Percentiles rank a stretch among this genome's conserved stretches.
These are phyloP conservation scores for Artibeus jamaicensis DNA, from an alignment of 2,797 vertebrate species.

Conservation along the genomic window DNA sequence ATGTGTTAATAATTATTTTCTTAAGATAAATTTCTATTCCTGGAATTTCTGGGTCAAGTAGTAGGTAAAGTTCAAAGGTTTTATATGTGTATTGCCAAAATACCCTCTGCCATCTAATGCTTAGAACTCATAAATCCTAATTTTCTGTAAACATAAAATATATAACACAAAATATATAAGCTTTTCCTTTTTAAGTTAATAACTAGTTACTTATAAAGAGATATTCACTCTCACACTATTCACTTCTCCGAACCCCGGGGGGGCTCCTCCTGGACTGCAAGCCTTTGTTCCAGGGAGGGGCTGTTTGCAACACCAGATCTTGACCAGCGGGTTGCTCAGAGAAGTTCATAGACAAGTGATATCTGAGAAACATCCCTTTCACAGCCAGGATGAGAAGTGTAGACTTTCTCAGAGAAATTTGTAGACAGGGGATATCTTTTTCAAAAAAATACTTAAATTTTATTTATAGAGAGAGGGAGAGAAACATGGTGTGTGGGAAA, in stretches of 20 bases:
- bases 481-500: too few relatives aligned
- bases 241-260: too few relatives aligned
- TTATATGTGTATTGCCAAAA: neutral
- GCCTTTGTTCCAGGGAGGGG: neutral
- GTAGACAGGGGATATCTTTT: too few relatives aligned
- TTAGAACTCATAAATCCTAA: neutral
- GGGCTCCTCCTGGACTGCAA: neutral
- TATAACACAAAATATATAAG: neutral
- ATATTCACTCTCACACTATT: neutral
- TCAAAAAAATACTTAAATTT: too few relatives aligned
- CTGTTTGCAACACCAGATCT: neutral
- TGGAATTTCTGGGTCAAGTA: neutral
- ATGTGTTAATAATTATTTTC: slow-evolving; percentile 23
- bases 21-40: neutral
- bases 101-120: neutral
- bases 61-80: neutral
- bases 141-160: neutral
- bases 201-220: too few relatives aligned
- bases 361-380: too few relatives aligned
- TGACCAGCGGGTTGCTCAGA: neutral
- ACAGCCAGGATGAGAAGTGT: too few relatives aligned
- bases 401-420: too few relatives aligned
- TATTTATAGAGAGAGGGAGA: too few relatives aligned
- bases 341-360: neutral
- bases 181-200: too few relatives aligned